Percentiles rank a stretch among this genome's conserved stretches.
These are phyloP conservation scores for Pollenia griseotomentosa DNA, from an alignment of 2,888 invertebrate genomes.

Conservation along the genomic window DNA sequence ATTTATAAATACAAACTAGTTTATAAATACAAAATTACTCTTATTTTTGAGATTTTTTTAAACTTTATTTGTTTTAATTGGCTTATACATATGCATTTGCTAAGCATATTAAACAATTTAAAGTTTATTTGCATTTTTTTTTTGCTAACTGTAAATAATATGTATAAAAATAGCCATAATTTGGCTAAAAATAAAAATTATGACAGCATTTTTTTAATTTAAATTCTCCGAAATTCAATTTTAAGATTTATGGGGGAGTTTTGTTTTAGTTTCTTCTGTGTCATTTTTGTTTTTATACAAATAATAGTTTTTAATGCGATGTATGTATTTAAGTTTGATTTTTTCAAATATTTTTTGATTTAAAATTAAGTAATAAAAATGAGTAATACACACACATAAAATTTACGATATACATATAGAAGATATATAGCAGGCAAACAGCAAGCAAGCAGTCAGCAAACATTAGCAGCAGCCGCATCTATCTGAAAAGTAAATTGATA, in stretches of 20 bases:
- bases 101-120: background rate
- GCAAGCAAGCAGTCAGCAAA: background rate
- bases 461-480: conserved; percentile 15
- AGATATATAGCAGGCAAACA: background rate
- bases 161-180: conserved; percentile 31
- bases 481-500: conserved; percentile 11
- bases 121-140: background rate
- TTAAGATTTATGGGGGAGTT: conserved; percentile 65
- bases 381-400: conserved; percentile 45
- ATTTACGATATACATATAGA: background rate
- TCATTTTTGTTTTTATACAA: conserved; percentile 9
- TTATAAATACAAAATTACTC: too few relatives aligned
- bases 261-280: conserved; percentile 50
- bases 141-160: conserved; percentile 43
- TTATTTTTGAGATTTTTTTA: too few relatives aligned
- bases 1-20: too few relatives aligned
- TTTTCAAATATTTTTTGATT: background rate
- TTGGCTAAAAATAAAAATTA: conserved; percentile 32
- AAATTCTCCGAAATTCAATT: conserved; percentile 25
- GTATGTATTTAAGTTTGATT: conserved; percentile 24
- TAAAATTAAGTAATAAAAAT: conserved; percentile 13
- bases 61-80: background rate
- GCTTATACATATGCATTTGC: background rate
- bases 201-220: conserved; percentile 51
- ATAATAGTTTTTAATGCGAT: conserved; percentile 51